Base-by-base conservation (phyloP, 2,888 invertebrate species). In the Nomada fabriciana region DNA sequence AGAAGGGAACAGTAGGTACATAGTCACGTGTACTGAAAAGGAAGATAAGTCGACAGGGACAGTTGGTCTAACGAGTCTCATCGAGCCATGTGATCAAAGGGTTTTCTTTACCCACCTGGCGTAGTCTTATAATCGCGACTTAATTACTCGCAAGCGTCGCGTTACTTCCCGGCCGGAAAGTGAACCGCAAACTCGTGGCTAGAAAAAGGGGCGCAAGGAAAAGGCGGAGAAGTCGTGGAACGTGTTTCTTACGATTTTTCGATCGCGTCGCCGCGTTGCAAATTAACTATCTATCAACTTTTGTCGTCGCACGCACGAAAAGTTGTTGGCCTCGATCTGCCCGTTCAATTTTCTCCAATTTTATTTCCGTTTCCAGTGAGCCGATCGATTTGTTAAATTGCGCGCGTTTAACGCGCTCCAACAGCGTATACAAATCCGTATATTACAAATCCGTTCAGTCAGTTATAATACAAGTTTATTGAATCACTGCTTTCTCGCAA, bases 381-480 rank as follows among this genome's bases (percentile, higher is more conserved):
- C 2, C n/a, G 20, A 55, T 55, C n/a, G n/a, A 55, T 20, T 23
- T 23, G 52, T 0, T n/a, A 7, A n/a, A 55, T 20, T 55, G 55
- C 23, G 20, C 10, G 1, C 9, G 23, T 20, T 9, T 7, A 11
- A 3, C 2, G 10, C 10, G 23, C 10, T 23, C 55, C 20, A 55
- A 55, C 47, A 13, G 13, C 47, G 47, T n/a, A n/a, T n/a, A n/a
- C n/a, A n/a, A n/a, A n/a, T n/a, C 10, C 15, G 3, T 0, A 47
- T 10, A 47, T 47, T 47, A 83, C 43, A 63, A 69, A 72, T 64
- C 43, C 29, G 15, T 36, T 61, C 10, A 29, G 18, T 84, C 76
- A 84, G 78, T 89, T 86, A 89, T 90, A 86, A 88, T 90, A 90
- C 89, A 91, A 88, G 88, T 90, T 92, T 91, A 92, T 92, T 92